Evolutionary conservation across 2,888 invertebrate genomes (phyloP).

Genomic region (Tachina grossa): DNA sequence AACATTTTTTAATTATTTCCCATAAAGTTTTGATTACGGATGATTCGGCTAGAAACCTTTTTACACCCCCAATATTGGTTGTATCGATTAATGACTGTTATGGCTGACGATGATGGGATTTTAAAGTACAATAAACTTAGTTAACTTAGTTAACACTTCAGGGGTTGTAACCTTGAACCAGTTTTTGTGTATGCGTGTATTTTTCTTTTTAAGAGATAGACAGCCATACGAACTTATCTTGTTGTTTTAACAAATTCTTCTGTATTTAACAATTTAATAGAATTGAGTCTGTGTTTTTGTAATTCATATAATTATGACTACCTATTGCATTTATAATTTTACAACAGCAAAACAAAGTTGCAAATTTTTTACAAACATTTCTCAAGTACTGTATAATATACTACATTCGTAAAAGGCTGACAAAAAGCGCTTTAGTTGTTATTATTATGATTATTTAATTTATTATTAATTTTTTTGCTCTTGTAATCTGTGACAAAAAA

Average conservation of each 20-base stretch:
- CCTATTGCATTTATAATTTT: constrained; percentile 32
- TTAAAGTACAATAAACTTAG: constrained; percentile 78
- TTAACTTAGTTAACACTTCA: constrained; percentile 78
- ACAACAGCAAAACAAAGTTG: neutral
- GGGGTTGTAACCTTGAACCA: constrained; percentile 80
- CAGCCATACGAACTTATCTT: constrained; percentile 18
- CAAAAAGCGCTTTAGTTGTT: constrained; percentile 61
- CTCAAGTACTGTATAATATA: constrained; percentile 66
- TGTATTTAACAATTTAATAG: constrained; percentile 13
- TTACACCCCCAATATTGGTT: constrained; percentile 23
- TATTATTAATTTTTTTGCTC: constrained; percentile 30
- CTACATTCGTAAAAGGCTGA: constrained; percentile 70
- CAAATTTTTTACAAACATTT: constrained; percentile 23
- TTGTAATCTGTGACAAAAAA: constrained; percentile 78
- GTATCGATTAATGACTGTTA: constrained; percentile 14
- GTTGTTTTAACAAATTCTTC: constrained; percentile 29
- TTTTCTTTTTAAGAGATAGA: constrained; percentile 11
- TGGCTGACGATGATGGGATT: constrained; percentile 22
- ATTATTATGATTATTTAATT: neutral
- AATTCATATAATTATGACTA: constrained; percentile 47
- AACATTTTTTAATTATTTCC: too few relatives aligned
- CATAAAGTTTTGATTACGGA: neutral
- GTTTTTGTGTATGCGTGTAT: constrained; percentile 47
- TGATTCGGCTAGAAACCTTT: neutral
- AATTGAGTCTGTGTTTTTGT: constrained; percentile 31